Evolutionary conservation across 2,888 invertebrate species (phyloP), one percentile per base, ranked within the genome.

Genomic region (Parascotia fuliginaria): DNA sequence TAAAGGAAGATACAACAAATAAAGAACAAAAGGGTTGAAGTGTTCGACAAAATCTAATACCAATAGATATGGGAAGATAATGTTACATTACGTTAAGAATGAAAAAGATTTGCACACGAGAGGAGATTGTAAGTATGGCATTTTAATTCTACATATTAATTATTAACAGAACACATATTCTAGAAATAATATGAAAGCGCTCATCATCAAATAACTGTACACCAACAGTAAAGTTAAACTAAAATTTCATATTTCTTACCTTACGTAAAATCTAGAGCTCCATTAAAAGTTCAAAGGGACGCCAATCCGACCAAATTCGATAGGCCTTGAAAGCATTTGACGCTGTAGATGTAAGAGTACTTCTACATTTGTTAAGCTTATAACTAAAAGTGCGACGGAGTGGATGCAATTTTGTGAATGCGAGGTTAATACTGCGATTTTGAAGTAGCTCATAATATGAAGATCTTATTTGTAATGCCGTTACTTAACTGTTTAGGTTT

Each of bases 231-330:
- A 39, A 33, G 42, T 37, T 15, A 45, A 49, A 61, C 59, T 57
- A 53, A 60, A 66, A 70, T 51, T 61, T 55, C 65, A 76, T 75
- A 77, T 73, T 77, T 80, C 75, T 75, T 75, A 76, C 73, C 73
- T 70, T 55, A 47, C 47, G 52, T 60, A 64, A 72, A 80, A 78
- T 74, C 68, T 73, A 74, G 69, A 63, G 69, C 59, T 72, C 80
- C 79, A 79, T 79, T 79, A 78, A 71, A 71, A 67, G 72, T 73
- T 73, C 70, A 67, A 60, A 61, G 66, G 67, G 64, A 55, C 52
- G 58, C 49, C 42, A 38, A 39, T 5, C 11, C 43, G 33, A 36
- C 57, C 47, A 60, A 48, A 32, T 44, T 50, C 31, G 14, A 52
- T 43, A 47, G 58, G 36, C 19, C 52, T 28, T 16, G 31, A 7